Conservation (phyloP, 2,888 invertebrate genomes). For the Rhodophaea formosa region DNA sequence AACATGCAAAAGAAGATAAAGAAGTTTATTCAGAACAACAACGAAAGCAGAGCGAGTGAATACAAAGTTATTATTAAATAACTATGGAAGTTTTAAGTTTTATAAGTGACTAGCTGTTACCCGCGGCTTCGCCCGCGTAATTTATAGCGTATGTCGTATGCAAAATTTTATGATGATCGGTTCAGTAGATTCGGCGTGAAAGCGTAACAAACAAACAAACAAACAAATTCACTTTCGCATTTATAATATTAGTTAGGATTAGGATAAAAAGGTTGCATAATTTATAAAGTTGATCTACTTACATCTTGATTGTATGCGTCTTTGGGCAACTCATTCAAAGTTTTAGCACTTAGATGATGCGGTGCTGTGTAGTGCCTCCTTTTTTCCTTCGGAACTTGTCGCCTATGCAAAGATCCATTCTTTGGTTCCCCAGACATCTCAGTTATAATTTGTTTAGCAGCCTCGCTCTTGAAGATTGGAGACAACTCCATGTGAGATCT, state of each 20-base stretch:
- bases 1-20: conserved; percentile 45
- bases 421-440: conserved; percentile 85
- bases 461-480: conserved; percentile 92
- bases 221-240: no score
- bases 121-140: no score
- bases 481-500: conserved; percentile 83
- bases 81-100: no score
- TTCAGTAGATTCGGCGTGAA: no score
- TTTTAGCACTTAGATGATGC: conserved; percentile 85
- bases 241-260: no score
- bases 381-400: conserved; percentile 90
- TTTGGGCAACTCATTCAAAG: conserved; percentile 79
- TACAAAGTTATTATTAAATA: no score
- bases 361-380: conserved; percentile 94
- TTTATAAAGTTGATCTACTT: no score
- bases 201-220: no score
- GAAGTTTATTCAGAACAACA: conserved; percentile 49
- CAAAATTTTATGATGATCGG: no score
- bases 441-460: conserved; percentile 91
- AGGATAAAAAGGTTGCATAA: no score
- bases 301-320: conserved; percentile 72
- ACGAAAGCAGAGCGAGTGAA: conserved; percentile 55
- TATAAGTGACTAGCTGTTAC: no score
- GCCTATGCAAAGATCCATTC: conserved; percentile 81
- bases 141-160: no score